These are phyloP conservation scores for Phasia obesa DNA, from an alignment of 2,888 invertebrate genomes.

Conservation along the genomic window DNA sequence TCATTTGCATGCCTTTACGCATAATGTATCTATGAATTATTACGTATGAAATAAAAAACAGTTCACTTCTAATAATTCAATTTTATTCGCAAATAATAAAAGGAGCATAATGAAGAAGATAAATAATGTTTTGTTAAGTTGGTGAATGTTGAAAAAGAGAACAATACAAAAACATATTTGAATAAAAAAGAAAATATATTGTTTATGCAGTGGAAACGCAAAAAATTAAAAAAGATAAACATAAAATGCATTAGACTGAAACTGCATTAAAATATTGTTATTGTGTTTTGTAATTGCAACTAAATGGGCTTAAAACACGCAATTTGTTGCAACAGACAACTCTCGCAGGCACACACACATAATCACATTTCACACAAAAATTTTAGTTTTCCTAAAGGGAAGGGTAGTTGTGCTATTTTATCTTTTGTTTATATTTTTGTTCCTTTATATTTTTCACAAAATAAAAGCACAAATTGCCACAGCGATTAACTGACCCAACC, in stretches of 20 bases:
- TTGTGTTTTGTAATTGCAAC: conserved; percentile 70
- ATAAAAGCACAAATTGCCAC: no score
- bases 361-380: neutral
- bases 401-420: no score
- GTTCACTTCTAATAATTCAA: conserved; percentile 16
- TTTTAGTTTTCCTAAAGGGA: no score
- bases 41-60: neutral
- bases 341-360: conserved; percentile 15
- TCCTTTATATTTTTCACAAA: no score
- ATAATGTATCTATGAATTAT: no score
- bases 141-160: conserved; percentile 39
- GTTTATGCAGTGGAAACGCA: conserved; percentile 57
- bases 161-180: conserved; percentile 39
- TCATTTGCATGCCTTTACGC: no score
- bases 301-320: conserved; percentile 67
- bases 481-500: no score
- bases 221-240: conserved; percentile 38
- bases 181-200: conserved; percentile 46
- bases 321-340: conserved; percentile 58
- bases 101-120: conserved; percentile 18
- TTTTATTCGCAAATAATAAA: conserved; percentile 33
- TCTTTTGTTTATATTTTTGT: no score
- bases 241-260: conserved; percentile 66
- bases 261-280: conserved; percentile 65
- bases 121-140: conserved; percentile 18